Evolutionary conservation across 2,113 vertebrate genomes (phyloP).

Genomic region (Microcebus ravelobensis): DNA sequence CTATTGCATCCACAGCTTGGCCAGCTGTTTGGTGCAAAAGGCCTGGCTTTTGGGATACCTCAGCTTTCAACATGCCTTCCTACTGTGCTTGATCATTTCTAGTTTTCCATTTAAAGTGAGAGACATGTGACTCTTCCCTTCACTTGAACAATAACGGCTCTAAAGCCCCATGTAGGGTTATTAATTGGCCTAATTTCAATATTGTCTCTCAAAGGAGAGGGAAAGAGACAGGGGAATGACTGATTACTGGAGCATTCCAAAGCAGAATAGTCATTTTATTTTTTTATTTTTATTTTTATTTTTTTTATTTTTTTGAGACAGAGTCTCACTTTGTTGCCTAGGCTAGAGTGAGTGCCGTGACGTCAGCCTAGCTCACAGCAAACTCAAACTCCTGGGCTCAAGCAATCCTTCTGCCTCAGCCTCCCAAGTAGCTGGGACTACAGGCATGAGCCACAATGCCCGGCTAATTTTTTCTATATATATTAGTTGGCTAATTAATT

Average conservation of each 20-base stretch:
- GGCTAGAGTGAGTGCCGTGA: too few species aligned
- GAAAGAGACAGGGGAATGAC: background rate
- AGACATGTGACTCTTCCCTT: background rate
- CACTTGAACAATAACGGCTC: background rate
- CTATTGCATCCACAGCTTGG: background rate
- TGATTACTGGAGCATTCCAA: background rate
- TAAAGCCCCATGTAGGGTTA: background rate
- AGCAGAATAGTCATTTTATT: background rate
- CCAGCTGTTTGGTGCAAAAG: background rate
- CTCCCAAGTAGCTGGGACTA: too few species aligned
- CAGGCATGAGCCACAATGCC: too few species aligned
- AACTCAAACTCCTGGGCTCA: too few species aligned
- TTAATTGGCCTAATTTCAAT: background rate
- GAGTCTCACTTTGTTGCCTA: too few species aligned
- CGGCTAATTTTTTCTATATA: too few species aligned
- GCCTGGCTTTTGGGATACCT: background rate
- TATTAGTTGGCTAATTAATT: too few species aligned
- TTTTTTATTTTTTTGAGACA: too few species aligned
- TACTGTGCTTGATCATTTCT: background rate
- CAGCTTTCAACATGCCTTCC: background rate
- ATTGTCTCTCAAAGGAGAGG: background rate
- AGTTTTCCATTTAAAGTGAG: background rate
- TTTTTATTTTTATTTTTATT: background rate
- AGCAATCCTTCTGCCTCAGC: too few species aligned
- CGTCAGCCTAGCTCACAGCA: too few species aligned